Percentiles rank a stretch among this genome's conserved stretches.
Conservation (phyloP, 1,140 invertebrate genomes). For the Tetramorium simillimum region DNA sequence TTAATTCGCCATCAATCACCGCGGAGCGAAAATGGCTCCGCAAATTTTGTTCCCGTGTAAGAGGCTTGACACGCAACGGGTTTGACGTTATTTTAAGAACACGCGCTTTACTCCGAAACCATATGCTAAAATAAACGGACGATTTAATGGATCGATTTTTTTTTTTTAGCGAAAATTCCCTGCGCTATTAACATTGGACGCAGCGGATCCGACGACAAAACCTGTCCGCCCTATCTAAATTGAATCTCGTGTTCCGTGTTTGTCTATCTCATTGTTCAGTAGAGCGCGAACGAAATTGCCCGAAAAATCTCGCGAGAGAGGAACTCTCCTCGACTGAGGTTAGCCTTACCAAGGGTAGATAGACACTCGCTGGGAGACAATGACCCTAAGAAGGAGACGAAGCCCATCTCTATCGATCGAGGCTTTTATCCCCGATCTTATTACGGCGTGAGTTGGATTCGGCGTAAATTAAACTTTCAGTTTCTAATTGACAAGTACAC, state of each 20-base stretch:
- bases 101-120: neutral
- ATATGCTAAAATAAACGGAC: neutral
- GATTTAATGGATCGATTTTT: constrained; percentile 6
- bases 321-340: constrained; percentile 11
- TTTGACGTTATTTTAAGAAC: constrained; percentile 29
- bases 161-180: neutral
- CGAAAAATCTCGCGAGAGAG: neutral
- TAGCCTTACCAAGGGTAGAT: constrained; percentile 4
- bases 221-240: constrained; percentile 38
- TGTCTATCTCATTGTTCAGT: neutral
- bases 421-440: constrained; percentile 40
- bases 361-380: constrained; percentile 24
- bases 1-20: constrained; percentile 48
- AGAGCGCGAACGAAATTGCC: constrained; percentile 11
- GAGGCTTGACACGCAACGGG: constrained; percentile 3
- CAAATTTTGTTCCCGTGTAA: constrained; percentile 6
- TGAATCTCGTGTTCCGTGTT: constrained; percentile 31
- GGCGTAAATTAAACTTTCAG: constrained; percentile 56
- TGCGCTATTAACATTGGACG: constrained; percentile 20
- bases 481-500: constrained; percentile 10
- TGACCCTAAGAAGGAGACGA: constrained; percentile 25
- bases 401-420: constrained; percentile 47
- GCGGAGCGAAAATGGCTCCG: neutral
- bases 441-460: neutral
- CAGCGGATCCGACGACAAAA: constrained; percentile 3